phyloP scores from a whole-genome alignment of 1,140 invertebrate species.

The Drosophila elegans region DNA sequence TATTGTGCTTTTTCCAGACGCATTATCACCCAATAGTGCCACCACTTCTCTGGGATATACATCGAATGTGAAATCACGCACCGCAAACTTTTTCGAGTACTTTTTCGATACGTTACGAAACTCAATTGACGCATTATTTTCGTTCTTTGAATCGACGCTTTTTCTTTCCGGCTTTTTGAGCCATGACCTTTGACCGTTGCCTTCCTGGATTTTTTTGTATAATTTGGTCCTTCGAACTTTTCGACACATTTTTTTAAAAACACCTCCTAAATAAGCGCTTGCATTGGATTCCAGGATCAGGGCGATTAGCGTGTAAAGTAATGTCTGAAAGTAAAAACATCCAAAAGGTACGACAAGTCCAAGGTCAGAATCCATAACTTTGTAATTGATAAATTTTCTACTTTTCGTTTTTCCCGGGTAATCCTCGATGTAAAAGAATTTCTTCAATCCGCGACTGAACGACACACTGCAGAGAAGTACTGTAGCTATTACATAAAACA shows the following conservation, averaged over 20 bases:
- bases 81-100: conserved; percentile 16
- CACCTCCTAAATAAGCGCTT: not conserved
- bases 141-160: not conserved
- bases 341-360: conserved; percentile 6
- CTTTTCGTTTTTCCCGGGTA: not conserved
- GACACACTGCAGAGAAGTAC: conserved; percentile 54
- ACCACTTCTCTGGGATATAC: conserved; percentile 49
- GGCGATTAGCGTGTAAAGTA: conserved; percentile 19
- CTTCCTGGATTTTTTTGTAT: too few species aligned
- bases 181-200: not conserved
- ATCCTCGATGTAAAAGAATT: conserved; percentile 34
- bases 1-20: conserved; percentile 48
- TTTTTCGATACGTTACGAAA: conserved; percentile 47
- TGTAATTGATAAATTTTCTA: conserved; percentile 14
- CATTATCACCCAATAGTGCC: conserved; percentile 51
- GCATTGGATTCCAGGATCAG: conserved; percentile 5
- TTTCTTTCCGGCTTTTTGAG: too few species aligned
- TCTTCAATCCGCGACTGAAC: conserved; percentile 28
- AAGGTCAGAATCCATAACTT: conserved; percentile 9
- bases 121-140: conserved; percentile 4
- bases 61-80: conserved; percentile 24
- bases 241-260: too few species aligned
- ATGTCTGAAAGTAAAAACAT: conserved; percentile 28
- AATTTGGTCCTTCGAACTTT: not conserved
- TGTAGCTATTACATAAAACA: not conserved